These are phyloP conservation scores for Dinoponera quadriceps DNA, from an alignment of 1,140 invertebrate species.

Conservation along the genomic window DNA sequence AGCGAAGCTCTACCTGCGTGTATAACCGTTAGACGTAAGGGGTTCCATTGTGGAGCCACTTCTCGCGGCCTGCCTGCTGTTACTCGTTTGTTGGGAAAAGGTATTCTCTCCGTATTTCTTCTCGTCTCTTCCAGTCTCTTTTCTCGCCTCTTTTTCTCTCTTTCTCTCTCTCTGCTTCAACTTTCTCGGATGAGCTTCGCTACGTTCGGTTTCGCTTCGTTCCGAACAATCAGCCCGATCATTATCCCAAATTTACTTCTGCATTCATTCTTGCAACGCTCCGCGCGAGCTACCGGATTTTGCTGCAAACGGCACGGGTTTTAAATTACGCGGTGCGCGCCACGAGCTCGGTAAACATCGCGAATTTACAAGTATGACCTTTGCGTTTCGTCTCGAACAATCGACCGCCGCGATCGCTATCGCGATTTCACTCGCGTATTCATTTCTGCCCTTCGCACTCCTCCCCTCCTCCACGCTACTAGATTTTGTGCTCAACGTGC, in stretches of 20 bases:
- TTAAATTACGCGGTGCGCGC: not conserved
- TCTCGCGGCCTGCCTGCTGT: slow-evolving; percentile 62
- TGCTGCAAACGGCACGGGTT: not conserved
- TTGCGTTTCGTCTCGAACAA: too few species aligned
- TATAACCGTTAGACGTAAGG: slow-evolving; percentile 61
- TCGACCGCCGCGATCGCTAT: too few species aligned
- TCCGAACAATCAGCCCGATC: slow-evolving; percentile 29
- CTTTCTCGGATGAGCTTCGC: not conserved
- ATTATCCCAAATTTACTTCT: slow-evolving; percentile 24
- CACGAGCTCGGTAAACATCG: too few species aligned
- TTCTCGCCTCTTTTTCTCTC: not conserved
- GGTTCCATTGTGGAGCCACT: slow-evolving; percentile 55
- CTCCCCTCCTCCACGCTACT: too few species aligned
- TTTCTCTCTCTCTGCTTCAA: not conserved
- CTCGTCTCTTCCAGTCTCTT: slow-evolving; percentile 4
- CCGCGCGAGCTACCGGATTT: slow-evolving; percentile 1
- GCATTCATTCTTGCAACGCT: not conserved
- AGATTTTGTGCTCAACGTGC: too few species aligned
- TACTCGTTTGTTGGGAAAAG: slow-evolving; percentile 59
- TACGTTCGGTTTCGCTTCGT: slow-evolving; percentile 14
- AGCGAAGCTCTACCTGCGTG: slow-evolving; percentile 54
- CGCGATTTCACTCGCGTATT: too few species aligned
- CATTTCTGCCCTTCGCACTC: too few species aligned
- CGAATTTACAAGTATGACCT: too few species aligned
- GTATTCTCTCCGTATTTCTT: slow-evolving; percentile 35